Percentiles rank a stretch among this genome's conserved stretches.
phyloP scores from a whole-genome alignment of 2,888 invertebrate species.

The Zaprionus bogoriensis region DNA sequence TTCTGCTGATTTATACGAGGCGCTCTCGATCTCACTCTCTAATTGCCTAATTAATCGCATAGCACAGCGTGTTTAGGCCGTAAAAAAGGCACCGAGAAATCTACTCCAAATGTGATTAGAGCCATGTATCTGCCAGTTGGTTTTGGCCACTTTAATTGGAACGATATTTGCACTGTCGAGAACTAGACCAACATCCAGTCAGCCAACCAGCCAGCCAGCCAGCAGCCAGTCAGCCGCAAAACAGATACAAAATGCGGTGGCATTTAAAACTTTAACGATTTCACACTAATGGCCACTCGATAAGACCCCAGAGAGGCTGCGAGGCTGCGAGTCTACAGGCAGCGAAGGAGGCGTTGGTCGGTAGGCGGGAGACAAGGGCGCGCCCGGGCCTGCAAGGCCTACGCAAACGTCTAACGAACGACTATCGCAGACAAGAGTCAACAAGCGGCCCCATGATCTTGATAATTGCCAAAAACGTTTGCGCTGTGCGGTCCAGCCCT shows the following conservation, averaged over 20 bases:
- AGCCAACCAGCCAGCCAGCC: conserved; percentile 9
- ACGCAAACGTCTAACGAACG: conserved; percentile 70
- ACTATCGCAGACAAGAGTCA: conserved; percentile 58
- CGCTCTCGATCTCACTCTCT: conserved; percentile 23
- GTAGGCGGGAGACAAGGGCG: conserved; percentile 33
- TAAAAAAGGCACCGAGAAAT: not conserved
- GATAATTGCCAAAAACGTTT: conserved; percentile 74
- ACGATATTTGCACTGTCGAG: conserved; percentile 53
- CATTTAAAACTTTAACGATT: conserved; percentile 74
- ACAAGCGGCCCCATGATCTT: conserved; percentile 67
- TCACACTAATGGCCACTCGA: conserved; percentile 74
- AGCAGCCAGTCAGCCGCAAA: conserved; percentile 17
- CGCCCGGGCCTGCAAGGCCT: conserved; percentile 29
- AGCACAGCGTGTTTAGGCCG: conserved; percentile 28
- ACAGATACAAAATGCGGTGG: conserved; percentile 66
- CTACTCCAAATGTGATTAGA: conserved; percentile 56
- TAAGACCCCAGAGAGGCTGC: conserved; percentile 31
- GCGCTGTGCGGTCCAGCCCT: conserved; percentile 46
- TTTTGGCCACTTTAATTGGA: conserved; percentile 67
- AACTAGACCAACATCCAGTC: conserved; percentile 54
- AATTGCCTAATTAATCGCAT: conserved; percentile 65
- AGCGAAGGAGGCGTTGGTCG: not conserved
- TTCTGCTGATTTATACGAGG: conserved; percentile 54
- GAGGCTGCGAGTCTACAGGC: not conserved
- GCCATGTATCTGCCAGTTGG: conserved; percentile 35